phyloP scores from a whole-genome alignment of 2,888 invertebrate species.

The Auanema freiburgensis region DNA sequence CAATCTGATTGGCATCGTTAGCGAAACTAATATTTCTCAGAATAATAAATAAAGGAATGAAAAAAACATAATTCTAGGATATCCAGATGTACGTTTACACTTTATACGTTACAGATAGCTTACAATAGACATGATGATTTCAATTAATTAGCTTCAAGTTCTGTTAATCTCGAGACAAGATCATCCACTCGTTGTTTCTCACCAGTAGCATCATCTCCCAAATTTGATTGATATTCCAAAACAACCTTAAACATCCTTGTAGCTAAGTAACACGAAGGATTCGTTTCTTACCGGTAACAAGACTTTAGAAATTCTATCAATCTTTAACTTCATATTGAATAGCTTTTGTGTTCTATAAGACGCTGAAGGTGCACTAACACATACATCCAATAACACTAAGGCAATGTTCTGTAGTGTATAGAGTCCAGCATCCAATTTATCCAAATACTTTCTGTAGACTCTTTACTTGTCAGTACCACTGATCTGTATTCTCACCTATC shows the following conservation, averaged over 20 bases:
- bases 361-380: conserved; percentile 64
- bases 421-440: conserved; percentile 87
- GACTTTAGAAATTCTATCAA: conserved; percentile 40
- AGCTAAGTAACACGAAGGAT: background rate
- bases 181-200: conserved; percentile 35
- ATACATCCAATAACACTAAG: conserved; percentile 73
- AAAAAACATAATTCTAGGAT: background rate
- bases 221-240: conserved; percentile 42
- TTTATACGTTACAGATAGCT: background rate
- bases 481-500: too few relatives aligned
- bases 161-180: conserved; percentile 24
- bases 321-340: conserved; percentile 54
- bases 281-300: conserved; percentile 41
- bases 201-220: conserved; percentile 38
- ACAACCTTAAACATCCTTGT: conserved; percentile 39
- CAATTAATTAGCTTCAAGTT: conserved; percentile 2
- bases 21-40: too few relatives aligned
- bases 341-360: conserved; percentile 46
- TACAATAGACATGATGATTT: background rate
- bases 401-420: conserved; percentile 89
- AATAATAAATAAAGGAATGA: background rate
- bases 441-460: conserved; percentile 67
- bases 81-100: conserved; percentile 1
- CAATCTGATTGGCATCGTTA: too few relatives aligned
- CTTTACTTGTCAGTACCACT: background rate